Base-by-base conservation (phyloP, 1,140 invertebrate species). In the Luehdorfia chinensis region DNA sequence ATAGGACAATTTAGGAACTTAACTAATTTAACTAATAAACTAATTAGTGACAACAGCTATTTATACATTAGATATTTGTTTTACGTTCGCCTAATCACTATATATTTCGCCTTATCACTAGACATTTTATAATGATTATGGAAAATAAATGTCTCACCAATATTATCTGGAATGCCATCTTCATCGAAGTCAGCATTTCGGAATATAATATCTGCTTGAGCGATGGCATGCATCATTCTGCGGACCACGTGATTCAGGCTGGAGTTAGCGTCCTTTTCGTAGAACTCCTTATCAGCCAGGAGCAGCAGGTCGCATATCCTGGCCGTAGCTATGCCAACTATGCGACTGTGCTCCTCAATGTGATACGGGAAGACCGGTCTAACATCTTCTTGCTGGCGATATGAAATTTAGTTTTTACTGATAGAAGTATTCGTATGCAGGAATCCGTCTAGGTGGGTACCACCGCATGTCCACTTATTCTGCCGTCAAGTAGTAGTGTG, bases 131-230 rank as follows among this genome's bases (percentile, higher is more conserved):
- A n/a, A n/a, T n/a, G n/a, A 1, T 13, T 6, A 32, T 2, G 11
- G 1, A 39, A 46, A 30, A 12, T 23, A 7, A 50, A n/a, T 31
- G 9, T 9, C 39, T 53, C 43, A 80, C 80, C 80, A 47, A 85
- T 80, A 55, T 85, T 85, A 66, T 83, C 80, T n/a, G 80, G 80
- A 4, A 75, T 41, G 0, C 78, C 78, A 28, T 85, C 76, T 33
- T 83, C 78, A 15, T 85, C 65, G 27, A 85, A 85, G 21, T 85
- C 80, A 1, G 80, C 62, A 36, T 83, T 83, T 33, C 78, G 70
- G 44, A 83, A 80, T 47, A 85, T 78, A 15, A 83, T 65, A 32
- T 84, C 80, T 2, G 78, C 78, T 41, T 83, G 80, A 7, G 80
- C 75, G 0, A 83, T 69, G 0, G 80, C 75, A 12, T 84, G 80